Base-by-base conservation (phyloP, 2,113 vertebrate genomes). In the Chascanopsetta lugubris region DNA sequence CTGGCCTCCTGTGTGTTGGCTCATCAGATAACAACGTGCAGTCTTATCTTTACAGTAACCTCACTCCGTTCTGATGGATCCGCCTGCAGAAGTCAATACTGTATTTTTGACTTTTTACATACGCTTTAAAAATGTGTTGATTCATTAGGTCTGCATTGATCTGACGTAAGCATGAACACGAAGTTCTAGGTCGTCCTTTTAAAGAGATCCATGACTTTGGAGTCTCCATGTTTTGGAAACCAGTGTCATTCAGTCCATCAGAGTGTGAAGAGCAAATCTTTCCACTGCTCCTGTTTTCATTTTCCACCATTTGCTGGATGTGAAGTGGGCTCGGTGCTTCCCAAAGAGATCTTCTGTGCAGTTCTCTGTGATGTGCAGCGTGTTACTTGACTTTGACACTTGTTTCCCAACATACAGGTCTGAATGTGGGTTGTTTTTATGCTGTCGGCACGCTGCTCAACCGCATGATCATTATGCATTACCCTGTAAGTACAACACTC, bases 351-450 rank as follows among this genome's bases (percentile, higher is more conserved):
- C n/a, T 13, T 45, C 38, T 29, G 6, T 40, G 20, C 15, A 24
- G n/a, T n/a, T 3, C 0, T 49, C 24, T 66, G 0, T 24, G 0
- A 9, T 34, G 3, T 8, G 4, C 15, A n/a, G 17, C 29, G 13
- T n/a, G n/a, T n/a, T n/a, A n/a, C 27, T 32, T 56, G 9, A 21
- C 11, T 40, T 27, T 84, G 17, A 69, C 11, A 9, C 0, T 22
- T 24, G 2, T 80, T 27, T 75, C 0, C 36, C 20, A 17, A 4
- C 64, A 77, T 10, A 17, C 88, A 99, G 97, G 97, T 86, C 91
- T 99, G 84, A 99, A 99, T 56, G 85, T 95, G 25, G 97, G 97
- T 11, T 96, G 94, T 73, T 99, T 97, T 85, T 99, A 98, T 7
- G 89, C 95, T 30, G 88, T 99, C 2, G 94, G 96, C 70, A 99